Base-by-base conservation (phyloP, 2,797 vertebrate species). In the Pseudochromis fuscus region DNA sequence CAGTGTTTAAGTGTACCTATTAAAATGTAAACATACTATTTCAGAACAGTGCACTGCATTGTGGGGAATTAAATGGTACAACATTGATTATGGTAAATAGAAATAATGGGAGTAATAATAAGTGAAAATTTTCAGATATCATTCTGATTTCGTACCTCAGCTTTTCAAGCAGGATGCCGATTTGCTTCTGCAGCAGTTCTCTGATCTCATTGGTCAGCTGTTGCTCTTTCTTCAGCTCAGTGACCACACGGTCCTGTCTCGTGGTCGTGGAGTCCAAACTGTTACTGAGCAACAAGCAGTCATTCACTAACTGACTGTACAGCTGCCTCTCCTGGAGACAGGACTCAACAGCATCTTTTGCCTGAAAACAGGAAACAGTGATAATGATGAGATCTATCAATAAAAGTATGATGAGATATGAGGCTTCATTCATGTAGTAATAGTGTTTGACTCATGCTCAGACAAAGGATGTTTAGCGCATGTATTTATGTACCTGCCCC, bases 221-320 rank as follows among this genome's bases (percentile, higher is more conserved):
- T 16, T 72, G 33, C 11, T 79, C 84, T 44, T 48, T 81, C 42
- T 23, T 67, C 45, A 86, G 62, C 69, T 72, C 55, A 0, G 13
- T 0, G 13, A 51, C 12, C 31, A 75, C 53, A 1, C 4, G 12
- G 58, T 68, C 58, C 12, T 44, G 46, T 8, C 31, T 61, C 52
- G 30, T 27, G 38, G 7, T 21, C 0, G 16, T 15, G 16, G 48
- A 19, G 24, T 5, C 33, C 35, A 68, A 11, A 13, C 25, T 44
- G 62, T 31, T 46, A 4, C 52, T 15, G 28, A 74, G 15, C 7
- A 15, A 31, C 51, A 82, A 31, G 37, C 78, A 84, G 49, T 66
- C 21, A 4, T 50, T 44, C 30, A 72, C 10, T 24, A 72, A 50
- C 33, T 56, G 50, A 65, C 42, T 28, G 66, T 74, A 82, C 59